Base-by-base conservation (phyloP, 2,113 vertebrate genomes). In the Gallinago paraguaiae region DNA sequence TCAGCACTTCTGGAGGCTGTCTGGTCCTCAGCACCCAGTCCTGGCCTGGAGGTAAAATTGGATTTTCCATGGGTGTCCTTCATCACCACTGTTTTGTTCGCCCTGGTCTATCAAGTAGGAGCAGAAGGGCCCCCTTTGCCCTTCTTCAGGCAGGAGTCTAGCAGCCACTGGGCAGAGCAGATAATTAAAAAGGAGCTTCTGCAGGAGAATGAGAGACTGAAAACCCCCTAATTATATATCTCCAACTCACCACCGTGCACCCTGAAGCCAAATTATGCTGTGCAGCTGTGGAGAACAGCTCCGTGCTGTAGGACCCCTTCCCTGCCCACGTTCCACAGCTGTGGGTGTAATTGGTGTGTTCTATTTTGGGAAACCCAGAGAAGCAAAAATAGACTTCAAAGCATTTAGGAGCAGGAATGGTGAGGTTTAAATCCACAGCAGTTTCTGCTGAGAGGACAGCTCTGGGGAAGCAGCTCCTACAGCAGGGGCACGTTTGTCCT, bases 81-180 rank as follows among this genome's bases (percentile, higher is more conserved):
- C 63, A 15, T 2, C 0, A 0, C 54, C 2, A 0, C 0, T 14
- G 4, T 43, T 63, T 59, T 33, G 33, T 45, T 8, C 46, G 57
- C 57, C 59, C 75, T n/a, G 41, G 4, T 24, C 53, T 30, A 0
- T 11, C 59, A 11, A 64, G 59, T 0, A 41, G 57, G 56, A 86
- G 39, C 81, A 64, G 61, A 28, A 68, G 11, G 77, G 6, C 20
- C n/a, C 19, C 35, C 37, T 35, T 59, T 57, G 27, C 69, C n/a
- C 2, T 56, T 54, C 72, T 63, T 31, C 70, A 71, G 53, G 35
- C 61, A 25, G 6, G 46, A 63, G 22, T 13, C 41, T n/a, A 18
- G 20, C 41, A 74, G 59, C 70, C 68, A 10, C 76, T 86, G 27
- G 45, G 54, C 19, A 64, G 25, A 80, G 60, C 45, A 57, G 61